Conservation (phyloP, 1,140 invertebrate species). For the Bemisia tabaci region DNA sequence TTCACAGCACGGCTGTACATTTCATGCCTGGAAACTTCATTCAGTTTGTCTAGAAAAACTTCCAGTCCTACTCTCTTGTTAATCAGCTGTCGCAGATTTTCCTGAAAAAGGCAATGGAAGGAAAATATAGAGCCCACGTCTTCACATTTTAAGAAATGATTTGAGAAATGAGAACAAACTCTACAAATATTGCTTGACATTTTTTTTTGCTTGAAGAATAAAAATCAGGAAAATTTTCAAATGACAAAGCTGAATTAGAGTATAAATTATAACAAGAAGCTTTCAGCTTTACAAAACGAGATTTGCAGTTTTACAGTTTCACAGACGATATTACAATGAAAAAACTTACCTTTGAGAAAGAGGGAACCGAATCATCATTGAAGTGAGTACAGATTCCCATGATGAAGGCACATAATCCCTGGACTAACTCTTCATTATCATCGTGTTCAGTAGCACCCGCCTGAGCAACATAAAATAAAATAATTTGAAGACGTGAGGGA, state of each 20-base stretch:
- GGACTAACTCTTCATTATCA: slow-evolving; percentile 73
- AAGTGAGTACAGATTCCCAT: slow-evolving; percentile 85
- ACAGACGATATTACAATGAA: too few species aligned
- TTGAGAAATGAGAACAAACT: too few species aligned
- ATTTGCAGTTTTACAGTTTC: too few species aligned
- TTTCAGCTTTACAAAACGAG: too few species aligned
- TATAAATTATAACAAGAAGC: too few species aligned
- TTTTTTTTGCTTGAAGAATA: too few species aligned
- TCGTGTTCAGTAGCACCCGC: slow-evolving; percentile 60
- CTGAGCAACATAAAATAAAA: slow-evolving; percentile 24
- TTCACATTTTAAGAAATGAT: background rate
- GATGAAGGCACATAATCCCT: slow-evolving; percentile 87
- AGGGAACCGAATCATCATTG: slow-evolving; percentile 74
- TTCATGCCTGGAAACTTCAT: slow-evolving; percentile 76
- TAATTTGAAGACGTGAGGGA: too few species aligned
- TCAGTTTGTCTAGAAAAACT: slow-evolving; percentile 72
- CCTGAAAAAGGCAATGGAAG: slow-evolving; percentile 33
- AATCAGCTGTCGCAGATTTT: slow-evolving; percentile 70
- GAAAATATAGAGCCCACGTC: background rate
- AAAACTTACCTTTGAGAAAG: slow-evolving; percentile 50
- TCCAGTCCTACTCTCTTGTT: slow-evolving; percentile 86
- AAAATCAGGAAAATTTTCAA: too few species aligned
- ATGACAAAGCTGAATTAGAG: too few species aligned
- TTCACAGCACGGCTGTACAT: slow-evolving; percentile 82
- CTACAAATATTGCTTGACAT: too few species aligned